Evolutionary conservation across 2,113 vertebrate species (phyloP).

Genomic region (Poecile atricapillus): DNA sequence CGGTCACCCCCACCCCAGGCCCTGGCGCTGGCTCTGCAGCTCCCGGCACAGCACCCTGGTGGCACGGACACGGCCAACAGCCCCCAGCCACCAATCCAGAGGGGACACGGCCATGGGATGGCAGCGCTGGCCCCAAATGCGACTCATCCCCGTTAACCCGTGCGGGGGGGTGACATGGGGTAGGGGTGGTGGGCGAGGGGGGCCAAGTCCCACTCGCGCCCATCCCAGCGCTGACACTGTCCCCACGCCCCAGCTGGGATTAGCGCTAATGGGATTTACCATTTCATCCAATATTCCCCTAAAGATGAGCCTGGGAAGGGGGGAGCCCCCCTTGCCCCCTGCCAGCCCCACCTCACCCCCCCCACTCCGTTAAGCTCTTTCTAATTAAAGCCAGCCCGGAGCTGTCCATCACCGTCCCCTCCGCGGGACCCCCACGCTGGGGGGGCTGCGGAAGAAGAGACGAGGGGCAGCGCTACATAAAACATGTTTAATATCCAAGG

Average conservation of each 20-base stretch:
- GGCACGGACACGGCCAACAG: neutral
- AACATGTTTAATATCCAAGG: constrained; percentile 70
- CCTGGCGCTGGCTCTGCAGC: neutral
- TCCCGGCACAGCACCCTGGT: neutral
- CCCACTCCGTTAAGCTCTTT: constrained; percentile 49
- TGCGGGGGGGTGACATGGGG: rapidly evolving
- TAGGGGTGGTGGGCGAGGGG: neutral
- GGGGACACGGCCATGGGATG: neutral
- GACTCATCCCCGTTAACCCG: neutral
- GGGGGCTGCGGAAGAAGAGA: constrained; percentile 17
- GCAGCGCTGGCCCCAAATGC: rapidly evolving
- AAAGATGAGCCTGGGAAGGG: constrained; percentile 40
- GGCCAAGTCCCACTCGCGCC: neutral
- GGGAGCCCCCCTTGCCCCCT: neutral
- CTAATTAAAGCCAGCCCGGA: constrained; percentile 54
- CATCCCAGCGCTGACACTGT: neutral
- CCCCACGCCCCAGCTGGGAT: constrained; percentile 43
- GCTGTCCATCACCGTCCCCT: constrained; percentile 4
- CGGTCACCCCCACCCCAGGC: neutral
- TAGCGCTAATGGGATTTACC: constrained; percentile 67
- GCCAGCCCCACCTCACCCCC: neutral
- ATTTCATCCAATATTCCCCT: constrained; percentile 63
- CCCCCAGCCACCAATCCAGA: neutral
- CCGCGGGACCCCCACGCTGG: neutral
- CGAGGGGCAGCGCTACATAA: constrained; percentile 67